Conservation (phyloP, 2,113 vertebrate species). For the Mus spicilegus region DNA sequence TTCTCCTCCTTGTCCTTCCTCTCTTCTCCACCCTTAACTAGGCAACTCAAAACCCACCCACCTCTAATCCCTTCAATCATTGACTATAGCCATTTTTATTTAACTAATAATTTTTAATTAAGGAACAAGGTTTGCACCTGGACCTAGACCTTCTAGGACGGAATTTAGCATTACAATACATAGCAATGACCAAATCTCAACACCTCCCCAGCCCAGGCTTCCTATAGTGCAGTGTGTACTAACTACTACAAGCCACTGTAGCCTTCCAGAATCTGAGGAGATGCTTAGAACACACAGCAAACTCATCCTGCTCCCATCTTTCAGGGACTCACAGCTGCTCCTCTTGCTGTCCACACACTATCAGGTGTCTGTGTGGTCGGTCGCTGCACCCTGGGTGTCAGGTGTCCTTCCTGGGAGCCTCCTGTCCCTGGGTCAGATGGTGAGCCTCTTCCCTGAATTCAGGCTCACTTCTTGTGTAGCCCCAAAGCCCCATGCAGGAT, state of each 20-base stretch:
- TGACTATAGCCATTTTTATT: no score
- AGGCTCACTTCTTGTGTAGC: constrained; percentile 8
- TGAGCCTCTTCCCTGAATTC: neutral
- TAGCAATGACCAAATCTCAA: no score
- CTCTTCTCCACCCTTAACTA: no score
- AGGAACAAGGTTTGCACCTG: no score
- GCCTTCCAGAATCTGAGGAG: neutral
- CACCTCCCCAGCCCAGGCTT: neutral
- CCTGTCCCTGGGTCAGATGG: neutral
- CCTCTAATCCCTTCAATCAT: no score
- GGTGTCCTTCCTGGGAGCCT: neutral
- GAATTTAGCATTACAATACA: no score
- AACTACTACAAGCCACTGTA: neutral
- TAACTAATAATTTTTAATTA: no score
- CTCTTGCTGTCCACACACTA: neutral
- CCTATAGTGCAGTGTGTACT: neutral
- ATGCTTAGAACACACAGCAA: neutral
- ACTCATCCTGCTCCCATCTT: neutral
- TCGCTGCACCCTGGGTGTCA: neutral
- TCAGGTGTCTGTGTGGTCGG: neutral
- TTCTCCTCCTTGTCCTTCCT: no score
- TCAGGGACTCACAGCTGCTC: neutral
- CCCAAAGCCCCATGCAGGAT: neutral
- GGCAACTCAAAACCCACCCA: no score
- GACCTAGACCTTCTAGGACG: no score